Base-by-base conservation (phyloP, 2,888 invertebrate genomes). In the Liposcelis brunnea region DNA sequence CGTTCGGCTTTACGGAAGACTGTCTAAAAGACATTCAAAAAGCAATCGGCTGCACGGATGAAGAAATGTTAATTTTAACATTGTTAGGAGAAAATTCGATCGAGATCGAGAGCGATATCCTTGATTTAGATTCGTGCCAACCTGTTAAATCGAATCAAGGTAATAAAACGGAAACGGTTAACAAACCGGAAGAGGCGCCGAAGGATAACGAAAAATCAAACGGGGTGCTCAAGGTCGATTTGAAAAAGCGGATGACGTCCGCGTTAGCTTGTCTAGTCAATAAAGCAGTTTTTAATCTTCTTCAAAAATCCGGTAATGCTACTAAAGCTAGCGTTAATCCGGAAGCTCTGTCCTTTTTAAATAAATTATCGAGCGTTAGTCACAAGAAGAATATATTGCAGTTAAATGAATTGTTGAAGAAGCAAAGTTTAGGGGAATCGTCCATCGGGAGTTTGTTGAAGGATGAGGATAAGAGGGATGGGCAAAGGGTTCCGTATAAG, bases 21-120 rank as follows among this genome's bases (percentile, higher is more conserved):
- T 50, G 51, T 7, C 46, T 55, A 43, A 50, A 52, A 2, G 55
- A 56, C 31, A 43, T 58, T 15, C 58, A 58, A 45, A 50, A 51
- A 33, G 58, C 57, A 16, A 58, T 58, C 55, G 58, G 59, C 5
- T 57, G 55, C 15, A 55, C 56, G n/a, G 56, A 58, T 48, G 59
- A 55, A 36, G 57, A 59, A 47, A 58, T 59, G 59, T 54, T 53
- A 18, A 56, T 59, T 47, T 48, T 59, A 15, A 53, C 56, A 46
- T 56, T 57, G 44, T 52, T 58, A 18, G 58, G 57, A 4, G 53
- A 56, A 43, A 52, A 52, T 21, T 49, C 52, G 1, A 16, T 50
- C 32, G 49, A 49, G 15, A 26, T 26, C 4, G 46, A 51, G 26
- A 44, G 49, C 10, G 51, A 51, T 11, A 36, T 51, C 7, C 45